Evolutionary conservation across 2,888 invertebrate genomes (phyloP).

Genomic region (Zygaena filipendulae): DNA sequence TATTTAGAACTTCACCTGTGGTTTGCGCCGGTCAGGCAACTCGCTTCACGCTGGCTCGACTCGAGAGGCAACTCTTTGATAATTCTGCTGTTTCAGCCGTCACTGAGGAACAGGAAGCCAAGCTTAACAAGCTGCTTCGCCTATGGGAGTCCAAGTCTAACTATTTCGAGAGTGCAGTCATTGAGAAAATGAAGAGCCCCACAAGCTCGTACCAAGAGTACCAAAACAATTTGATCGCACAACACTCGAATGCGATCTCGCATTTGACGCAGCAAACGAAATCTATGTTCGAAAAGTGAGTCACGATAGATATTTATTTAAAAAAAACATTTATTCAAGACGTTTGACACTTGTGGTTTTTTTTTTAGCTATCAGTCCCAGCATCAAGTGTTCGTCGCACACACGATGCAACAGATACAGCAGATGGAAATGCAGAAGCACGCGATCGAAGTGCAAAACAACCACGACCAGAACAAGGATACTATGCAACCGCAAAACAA

Average conservation of each 20-base stretch:
- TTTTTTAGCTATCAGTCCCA: conserved; percentile 84
- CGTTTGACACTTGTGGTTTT: not conserved
- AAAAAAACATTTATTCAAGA: not conserved
- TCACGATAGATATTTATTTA: conserved; percentile 15
- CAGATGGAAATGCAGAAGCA: conserved; percentile 84
- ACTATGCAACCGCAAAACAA: conserved; percentile 32
- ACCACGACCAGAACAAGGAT: conserved; percentile 40
- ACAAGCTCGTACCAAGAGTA: conserved; percentile 89
- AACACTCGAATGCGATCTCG: conserved; percentile 81
- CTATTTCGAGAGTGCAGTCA: conserved; percentile 84
- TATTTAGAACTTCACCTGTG: no score
- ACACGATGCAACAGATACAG: conserved; percentile 90
- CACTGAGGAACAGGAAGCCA: conserved; percentile 88
- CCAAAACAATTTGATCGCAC: conserved; percentile 84
- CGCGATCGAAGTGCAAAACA: conserved; percentile 66
- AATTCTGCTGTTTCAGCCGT: conserved; percentile 72
- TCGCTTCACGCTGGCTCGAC: conserved; percentile 45
- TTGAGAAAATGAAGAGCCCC: conserved; percentile 89
- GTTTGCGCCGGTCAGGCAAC: conserved; percentile 57
- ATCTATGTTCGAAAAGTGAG: conserved; percentile 81
- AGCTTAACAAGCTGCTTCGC: conserved; percentile 91
- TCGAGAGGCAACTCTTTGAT: conserved; percentile 50
- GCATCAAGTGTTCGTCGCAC: conserved; percentile 94
- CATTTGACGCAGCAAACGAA: conserved; percentile 84
- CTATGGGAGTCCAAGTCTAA: conserved; percentile 97